Evolutionary conservation across 2,888 invertebrate species (phyloP).

Genomic region (Automeris io): DNA sequence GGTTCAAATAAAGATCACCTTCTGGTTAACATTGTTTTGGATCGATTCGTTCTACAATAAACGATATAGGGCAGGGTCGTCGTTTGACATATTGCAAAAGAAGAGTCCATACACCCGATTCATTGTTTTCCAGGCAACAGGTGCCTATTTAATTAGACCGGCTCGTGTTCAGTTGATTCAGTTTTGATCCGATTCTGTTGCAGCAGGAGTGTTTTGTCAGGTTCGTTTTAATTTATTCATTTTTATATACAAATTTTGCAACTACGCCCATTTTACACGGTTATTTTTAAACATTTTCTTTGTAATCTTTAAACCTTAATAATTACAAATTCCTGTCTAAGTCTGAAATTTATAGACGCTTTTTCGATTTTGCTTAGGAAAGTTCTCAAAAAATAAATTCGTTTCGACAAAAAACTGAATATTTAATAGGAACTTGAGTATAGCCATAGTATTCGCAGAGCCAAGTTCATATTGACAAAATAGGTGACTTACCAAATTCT

Average conservation of each 20-base stretch:
- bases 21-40: conserved; percentile 20
- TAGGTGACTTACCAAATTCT: too few relatives aligned
- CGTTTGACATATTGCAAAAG: conserved; percentile 42
- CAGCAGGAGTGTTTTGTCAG: not conserved
- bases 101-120: conserved; percentile 26
- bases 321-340: too few relatives aligned
- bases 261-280: too few relatives aligned
- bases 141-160: conserved; percentile 40
- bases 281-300: too few relatives aligned
- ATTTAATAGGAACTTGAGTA: too few relatives aligned
- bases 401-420: not conserved
- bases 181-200: conserved; percentile 17
- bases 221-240: not conserved
- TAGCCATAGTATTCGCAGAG: too few relatives aligned
- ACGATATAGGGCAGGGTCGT: conserved; percentile 18
- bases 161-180: conserved; percentile 20
- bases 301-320: too few relatives aligned
- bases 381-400: too few relatives aligned
- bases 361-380: too few relatives aligned
- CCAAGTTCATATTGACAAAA: too few relatives aligned
- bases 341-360: too few relatives aligned
- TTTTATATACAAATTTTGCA: not conserved
- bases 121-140: conserved; percentile 36
- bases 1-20: conserved; percentile 7
- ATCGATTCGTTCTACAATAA: conserved; percentile 19